These are phyloP conservation scores for Okamejei kenojei DNA, from an alignment of 2,797 vertebrate genomes.

Conservation along the genomic window DNA sequence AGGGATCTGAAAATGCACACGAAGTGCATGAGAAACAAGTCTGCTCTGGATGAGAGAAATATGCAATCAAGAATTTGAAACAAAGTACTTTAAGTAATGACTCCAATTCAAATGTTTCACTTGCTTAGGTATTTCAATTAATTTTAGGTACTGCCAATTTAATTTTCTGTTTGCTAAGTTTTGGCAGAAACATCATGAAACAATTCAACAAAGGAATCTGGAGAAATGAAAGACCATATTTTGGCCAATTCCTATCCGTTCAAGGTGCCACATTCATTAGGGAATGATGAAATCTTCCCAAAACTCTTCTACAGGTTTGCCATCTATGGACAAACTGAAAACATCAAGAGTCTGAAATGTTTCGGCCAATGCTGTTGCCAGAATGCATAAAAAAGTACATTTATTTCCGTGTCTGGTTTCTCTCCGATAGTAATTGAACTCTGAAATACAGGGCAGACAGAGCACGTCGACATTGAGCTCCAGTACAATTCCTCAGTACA, in stretches of 20 bases:
- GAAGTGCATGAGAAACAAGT: background rate
- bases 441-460: background rate
- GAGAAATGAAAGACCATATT: background rate
- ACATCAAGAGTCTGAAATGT: background rate
- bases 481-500: background rate
- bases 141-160: background rate
- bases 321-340: conserved; percentile 9
- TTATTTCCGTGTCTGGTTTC: background rate
- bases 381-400: background rate
- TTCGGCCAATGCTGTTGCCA: background rate
- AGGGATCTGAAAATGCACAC: background rate
- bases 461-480: background rate
- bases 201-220: conserved; percentile 15
- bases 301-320: background rate
- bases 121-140: background rate
- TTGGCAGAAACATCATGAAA: background rate
- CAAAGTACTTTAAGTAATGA: background rate
- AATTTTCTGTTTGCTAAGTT: background rate
- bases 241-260: background rate
- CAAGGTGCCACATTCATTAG: background rate
- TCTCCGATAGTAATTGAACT: background rate
- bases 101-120: background rate
- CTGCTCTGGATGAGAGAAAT: background rate
- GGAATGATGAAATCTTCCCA: background rate
- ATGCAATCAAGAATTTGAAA: background rate